phyloP scores from a whole-genome alignment of 2,888 invertebrate species.

The Drosophila fungiperda region DNA sequence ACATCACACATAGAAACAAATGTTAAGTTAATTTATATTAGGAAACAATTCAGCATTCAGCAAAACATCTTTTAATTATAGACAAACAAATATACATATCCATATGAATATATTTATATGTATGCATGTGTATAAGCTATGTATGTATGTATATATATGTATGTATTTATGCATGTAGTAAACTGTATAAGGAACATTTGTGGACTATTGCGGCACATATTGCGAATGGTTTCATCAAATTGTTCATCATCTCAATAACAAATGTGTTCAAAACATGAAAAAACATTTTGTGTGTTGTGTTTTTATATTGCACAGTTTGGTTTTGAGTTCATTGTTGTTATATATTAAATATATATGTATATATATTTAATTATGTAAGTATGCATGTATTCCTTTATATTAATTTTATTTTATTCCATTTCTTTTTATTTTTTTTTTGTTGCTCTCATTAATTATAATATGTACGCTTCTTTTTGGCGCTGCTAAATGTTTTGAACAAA shows the following conservation, averaged over 20 bases:
- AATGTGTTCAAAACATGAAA: slow-evolving; percentile 11
- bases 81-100: slow-evolving; percentile 23
- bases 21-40: slow-evolving; percentile 50
- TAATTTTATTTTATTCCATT: neutral
- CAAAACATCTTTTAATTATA: slow-evolving; percentile 25
- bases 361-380: slow-evolving; percentile 7
- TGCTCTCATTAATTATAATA: slow-evolving; percentile 40
- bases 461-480: slow-evolving; percentile 66
- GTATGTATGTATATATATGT: slow-evolving; percentile 4
- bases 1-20: slow-evolving; percentile 32
- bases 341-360: slow-evolving; percentile 11
- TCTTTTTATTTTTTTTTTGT: neutral
- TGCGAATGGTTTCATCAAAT: slow-evolving; percentile 48
- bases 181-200: slow-evolving; percentile 75
- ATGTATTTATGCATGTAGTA: slow-evolving; percentile 12
- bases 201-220: slow-evolving; percentile 72
- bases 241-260: slow-evolving; percentile 16
- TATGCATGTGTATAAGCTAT: slow-evolving; percentile 15
- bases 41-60: slow-evolving; percentile 51
- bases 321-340: slow-evolving; percentile 10
- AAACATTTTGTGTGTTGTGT: slow-evolving; percentile 20
- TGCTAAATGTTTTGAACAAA: slow-evolving; percentile 68
- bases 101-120: slow-evolving; percentile 9
- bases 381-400: slow-evolving; percentile 4
- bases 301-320: slow-evolving; percentile 47